A percentile compares a stretch with the other conserved stretches of the same genome.
Evolutionary conservation across 2,113 vertebrate genomes (phyloP).

Genomic region (Thalassoma bifasciatum): DNA sequence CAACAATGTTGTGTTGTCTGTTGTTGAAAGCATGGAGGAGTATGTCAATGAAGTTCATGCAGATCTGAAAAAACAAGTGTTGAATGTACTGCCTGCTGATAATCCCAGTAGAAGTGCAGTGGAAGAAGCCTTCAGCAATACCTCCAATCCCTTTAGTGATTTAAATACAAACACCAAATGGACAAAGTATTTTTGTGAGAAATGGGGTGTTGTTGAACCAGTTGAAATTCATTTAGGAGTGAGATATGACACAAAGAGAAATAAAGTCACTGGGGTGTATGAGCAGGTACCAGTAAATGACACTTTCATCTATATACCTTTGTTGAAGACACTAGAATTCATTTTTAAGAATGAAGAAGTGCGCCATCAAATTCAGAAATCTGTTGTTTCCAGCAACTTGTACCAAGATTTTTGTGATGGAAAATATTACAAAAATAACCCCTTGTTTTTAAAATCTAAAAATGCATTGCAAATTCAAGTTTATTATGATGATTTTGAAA

Average conservation of each 20-base stretch:
- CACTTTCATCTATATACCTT: too few relatives aligned
- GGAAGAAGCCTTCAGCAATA: background rate
- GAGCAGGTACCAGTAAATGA: background rate
- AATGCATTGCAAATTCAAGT: slow-evolving; percentile 19
- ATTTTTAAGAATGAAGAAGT: too few relatives aligned
- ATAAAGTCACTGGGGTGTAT: background rate
- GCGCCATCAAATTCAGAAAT: too few relatives aligned
- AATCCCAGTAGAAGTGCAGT: slow-evolving; percentile 31
- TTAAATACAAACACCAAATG: slow-evolving; percentile 2
- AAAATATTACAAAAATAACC: background rate
- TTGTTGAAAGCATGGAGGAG: slow-evolving; percentile 18
- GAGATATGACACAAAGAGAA: slow-evolving; percentile 8
- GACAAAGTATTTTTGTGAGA: background rate
- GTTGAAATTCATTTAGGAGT: background rate
- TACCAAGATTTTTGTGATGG: too few relatives aligned
- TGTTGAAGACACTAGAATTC: too few relatives aligned
- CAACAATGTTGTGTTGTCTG: slow-evolving; percentile 12
- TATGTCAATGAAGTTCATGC: slow-evolving; percentile 14
- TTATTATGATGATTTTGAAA: slow-evolving; percentile 30
- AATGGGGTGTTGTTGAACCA: background rate
- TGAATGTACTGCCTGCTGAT: background rate
- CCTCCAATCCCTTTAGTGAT: background rate
- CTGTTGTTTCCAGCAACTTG: too few relatives aligned
- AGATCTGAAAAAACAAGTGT: slow-evolving; percentile 13
- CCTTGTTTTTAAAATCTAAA: slow-evolving; percentile 6